A percentile compares a stretch with the other conserved stretches of the same genome.
phyloP scores from a whole-genome alignment of 1,140 invertebrate genomes.

The Pogonus chalceus region DNA sequence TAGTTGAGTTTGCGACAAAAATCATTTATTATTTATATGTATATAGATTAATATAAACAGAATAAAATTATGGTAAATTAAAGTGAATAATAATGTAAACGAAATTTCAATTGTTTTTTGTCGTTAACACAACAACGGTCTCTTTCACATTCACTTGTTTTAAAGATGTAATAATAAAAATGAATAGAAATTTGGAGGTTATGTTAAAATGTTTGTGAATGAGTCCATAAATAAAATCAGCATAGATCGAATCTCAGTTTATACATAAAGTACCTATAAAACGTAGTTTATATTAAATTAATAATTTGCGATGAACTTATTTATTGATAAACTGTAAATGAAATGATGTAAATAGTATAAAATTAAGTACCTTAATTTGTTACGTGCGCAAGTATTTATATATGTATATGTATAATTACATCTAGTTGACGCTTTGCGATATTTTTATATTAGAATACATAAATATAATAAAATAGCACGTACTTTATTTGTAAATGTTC shows the following conservation, averaged over 20 bases:
- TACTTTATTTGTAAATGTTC: conserved; percentile 6
- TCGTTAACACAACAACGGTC: too few relatives aligned
- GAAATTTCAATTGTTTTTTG: too few relatives aligned
- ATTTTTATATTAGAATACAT: neutral
- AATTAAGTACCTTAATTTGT: neutral
- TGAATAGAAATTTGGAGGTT: neutral
- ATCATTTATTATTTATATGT: too few relatives aligned
- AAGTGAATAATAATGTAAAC: neutral
- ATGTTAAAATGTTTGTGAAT: neutral
- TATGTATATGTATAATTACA: neutral
- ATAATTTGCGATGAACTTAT: neutral
- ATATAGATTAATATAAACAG: too few relatives aligned
- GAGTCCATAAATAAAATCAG: neutral
- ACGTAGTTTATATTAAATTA: neutral
- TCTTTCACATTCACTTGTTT: neutral
- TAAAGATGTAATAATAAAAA: neutral
- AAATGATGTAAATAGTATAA: neutral
- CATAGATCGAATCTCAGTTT: neutral
- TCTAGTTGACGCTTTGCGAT: neutral
- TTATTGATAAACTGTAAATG: neutral
- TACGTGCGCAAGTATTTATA: neutral
- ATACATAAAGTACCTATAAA: neutral
- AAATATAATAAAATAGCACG: neutral
- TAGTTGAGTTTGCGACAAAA: too few relatives aligned
- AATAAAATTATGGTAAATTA: too few relatives aligned